Conservation (phyloP, 2,113 vertebrate species). For the Burhinus oedicnemus region DNA sequence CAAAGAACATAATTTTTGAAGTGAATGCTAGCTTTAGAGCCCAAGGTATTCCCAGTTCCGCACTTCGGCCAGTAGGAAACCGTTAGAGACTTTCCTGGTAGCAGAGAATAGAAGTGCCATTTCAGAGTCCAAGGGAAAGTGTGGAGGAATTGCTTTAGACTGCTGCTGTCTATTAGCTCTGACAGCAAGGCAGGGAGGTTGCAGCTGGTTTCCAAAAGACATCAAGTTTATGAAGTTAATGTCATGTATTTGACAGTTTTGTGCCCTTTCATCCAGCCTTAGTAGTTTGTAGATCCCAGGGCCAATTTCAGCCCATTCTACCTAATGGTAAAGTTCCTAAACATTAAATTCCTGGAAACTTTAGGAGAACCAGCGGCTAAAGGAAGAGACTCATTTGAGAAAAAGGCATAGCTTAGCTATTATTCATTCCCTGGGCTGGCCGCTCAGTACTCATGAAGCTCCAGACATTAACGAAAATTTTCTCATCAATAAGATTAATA, state of each 20-base stretch:
- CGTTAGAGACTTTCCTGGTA: background rate
- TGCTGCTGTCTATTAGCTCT: background rate
- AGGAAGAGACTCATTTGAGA: background rate
- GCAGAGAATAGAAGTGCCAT: background rate
- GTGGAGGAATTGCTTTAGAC: background rate
- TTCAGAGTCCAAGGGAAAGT: background rate
- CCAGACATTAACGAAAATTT: background rate
- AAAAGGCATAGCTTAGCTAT: background rate
- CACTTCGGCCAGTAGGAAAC: background rate
- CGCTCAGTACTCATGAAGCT: background rate
- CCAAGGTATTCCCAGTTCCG: background rate
- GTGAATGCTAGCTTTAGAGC: background rate
- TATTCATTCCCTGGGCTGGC: background rate
- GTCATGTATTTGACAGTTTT: background rate
- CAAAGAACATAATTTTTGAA: background rate
- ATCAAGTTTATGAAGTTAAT: background rate
- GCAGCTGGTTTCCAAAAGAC: background rate
- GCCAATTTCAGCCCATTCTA: background rate
- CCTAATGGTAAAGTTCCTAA: background rate
- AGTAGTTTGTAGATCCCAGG: background rate
- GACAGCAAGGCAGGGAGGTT: background rate
- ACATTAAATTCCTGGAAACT: background rate
- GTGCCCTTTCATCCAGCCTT: background rate
- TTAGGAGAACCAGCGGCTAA: accelerated
- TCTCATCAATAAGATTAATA: background rate